A percentile compares a stretch with the other conserved stretches of the same genome.
Evolutionary conservation across 2,888 invertebrate species (phyloP).

Genomic region (Chymomyza caudatula): DNA sequence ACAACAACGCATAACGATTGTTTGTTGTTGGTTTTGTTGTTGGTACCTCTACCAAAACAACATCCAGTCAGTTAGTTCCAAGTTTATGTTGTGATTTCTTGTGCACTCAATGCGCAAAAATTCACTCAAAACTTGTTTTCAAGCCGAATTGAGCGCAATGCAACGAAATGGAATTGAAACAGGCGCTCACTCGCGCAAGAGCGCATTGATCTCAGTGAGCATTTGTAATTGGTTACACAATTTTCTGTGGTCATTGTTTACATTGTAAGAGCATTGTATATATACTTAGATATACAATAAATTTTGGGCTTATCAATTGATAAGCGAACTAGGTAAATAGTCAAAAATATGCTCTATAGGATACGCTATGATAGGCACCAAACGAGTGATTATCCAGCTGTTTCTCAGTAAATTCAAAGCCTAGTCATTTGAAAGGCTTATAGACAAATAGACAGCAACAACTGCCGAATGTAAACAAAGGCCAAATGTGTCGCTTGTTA

Average conservation of each 20-base stretch:
- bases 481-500: not conserved
- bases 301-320: not conserved
- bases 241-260: constrained; percentile 41
- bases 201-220: constrained; percentile 6
- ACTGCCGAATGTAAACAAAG: not conserved
- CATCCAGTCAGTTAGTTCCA: not conserved
- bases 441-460: not conserved
- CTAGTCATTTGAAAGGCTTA: not conserved
- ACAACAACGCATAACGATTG: not conserved
- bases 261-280: constrained; percentile 27
- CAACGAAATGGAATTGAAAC: constrained; percentile 24
- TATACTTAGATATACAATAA: constrained; percentile 16
- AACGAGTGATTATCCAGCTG: not conserved
- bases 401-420: too few relatives aligned
- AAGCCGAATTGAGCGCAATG: not conserved
- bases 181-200: not conserved
- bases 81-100: constrained; percentile 22
- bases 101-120: constrained; percentile 9
- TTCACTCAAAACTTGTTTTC: constrained; percentile 52
- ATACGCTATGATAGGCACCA: not conserved
- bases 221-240: constrained; percentile 43
- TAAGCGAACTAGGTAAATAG: not conserved
- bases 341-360: not conserved
- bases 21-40: not conserved
- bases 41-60: not conserved